Evolutionary conservation across 2,113 vertebrate genomes (phyloP).

Genomic region (Indicator maculatus): DNA sequence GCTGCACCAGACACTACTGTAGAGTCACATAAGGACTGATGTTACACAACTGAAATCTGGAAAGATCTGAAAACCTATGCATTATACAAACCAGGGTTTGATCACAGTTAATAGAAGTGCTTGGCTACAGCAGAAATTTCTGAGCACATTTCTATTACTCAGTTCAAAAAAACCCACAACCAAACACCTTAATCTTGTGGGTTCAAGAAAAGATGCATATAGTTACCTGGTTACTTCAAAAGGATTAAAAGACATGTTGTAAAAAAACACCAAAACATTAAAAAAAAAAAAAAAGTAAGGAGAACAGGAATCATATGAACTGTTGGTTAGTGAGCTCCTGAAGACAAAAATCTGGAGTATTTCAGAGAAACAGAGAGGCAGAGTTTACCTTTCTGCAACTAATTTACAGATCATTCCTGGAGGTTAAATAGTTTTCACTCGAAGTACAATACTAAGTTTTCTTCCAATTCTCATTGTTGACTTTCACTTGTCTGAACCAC

Average conservation of each 20-base stretch:
- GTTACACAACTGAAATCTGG: constrained; percentile 28
- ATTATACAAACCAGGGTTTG: constrained; percentile 32
- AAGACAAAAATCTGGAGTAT: not conserved
- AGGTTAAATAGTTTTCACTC: not conserved
- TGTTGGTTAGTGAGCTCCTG: not conserved
- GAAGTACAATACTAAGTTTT: not conserved
- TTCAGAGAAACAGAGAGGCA: not conserved
- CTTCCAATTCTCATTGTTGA: not conserved
- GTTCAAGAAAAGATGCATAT: not conserved
- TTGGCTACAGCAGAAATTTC: not conserved
- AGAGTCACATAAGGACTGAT: constrained; percentile 16
- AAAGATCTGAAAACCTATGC: constrained; percentile 24
- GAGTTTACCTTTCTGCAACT: not conserved
- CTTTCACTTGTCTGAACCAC: not conserved
- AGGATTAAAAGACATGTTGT: not conserved
- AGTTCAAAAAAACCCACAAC: not conserved
- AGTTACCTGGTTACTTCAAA: not conserved
- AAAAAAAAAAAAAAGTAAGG: not conserved
- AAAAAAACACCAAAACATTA: not conserved
- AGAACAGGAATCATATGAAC: not conserved
- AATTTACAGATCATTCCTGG: not conserved
- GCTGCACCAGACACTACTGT: constrained; percentile 7
- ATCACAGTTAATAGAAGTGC: not conserved
- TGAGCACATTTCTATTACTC: not conserved
- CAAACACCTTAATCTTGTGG: not conserved